Base-by-base conservation (phyloP, 2,888 invertebrate genomes). In the Stratiomys singularior region DNA sequence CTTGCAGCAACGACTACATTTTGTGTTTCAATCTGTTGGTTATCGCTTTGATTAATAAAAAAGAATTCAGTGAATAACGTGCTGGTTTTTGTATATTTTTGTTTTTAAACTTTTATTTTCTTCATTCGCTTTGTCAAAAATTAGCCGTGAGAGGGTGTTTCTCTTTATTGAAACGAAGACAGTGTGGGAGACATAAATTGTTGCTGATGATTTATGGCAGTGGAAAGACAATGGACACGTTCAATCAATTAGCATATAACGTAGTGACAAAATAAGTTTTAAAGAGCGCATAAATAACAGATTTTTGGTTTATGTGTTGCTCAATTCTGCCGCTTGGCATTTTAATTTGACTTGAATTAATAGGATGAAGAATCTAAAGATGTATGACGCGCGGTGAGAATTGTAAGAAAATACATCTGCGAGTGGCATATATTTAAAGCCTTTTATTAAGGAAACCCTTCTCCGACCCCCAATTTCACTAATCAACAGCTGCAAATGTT, bases 171-270 rank as follows among this genome's bases (percentile, higher is more conserved):
- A 15, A 11, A 18, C 15, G 56, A 28, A 52, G 18, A 72, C 25
- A 23, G 30, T 56, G 71, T 56, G 56, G 56, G 71, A 56, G 71
- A 56, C 52, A 52, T 27, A 52, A 52, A 30, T 72, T 52, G 52
- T 56, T 18, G 56, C 52, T 11, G 71, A 72, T 72, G 71, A 72
- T 72, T 72, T 72, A 72, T 72, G 18, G 28, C 23, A 28, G n/a
- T 52, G 11, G 2, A n/a, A 52, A 72, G 28, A 72, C 71, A 72
- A 72, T 72, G 71, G 71, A 56, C 71, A 72, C 71, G 71, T 72
- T 30, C 46, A 11, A 56, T 47, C 71, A 72, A 47, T 72, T 72
- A 72, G 71, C 71, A 56, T 28, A 72, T 56, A 72, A 52, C 71
- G 5, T 15, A 46, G 71, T 72, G 71, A 52, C 56, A 72, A 72